phyloP scores from a whole-genome alignment of 2,113 vertebrate genomes.

The Phainopepla nitens region DNA sequence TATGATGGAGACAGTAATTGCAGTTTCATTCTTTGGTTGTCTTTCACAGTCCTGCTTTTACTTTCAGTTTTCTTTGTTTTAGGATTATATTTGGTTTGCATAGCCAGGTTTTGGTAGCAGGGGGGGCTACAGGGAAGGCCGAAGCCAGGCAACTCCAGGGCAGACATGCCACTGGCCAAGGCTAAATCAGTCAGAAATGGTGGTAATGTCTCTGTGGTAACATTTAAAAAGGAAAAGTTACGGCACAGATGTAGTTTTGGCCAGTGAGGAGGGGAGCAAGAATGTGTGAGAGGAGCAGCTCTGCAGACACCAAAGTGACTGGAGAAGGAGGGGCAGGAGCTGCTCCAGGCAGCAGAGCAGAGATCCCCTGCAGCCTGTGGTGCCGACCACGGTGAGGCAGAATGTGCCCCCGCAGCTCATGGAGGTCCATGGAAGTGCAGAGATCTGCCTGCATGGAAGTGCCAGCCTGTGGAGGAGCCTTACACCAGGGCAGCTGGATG shows the following conservation, averaged over 20 bases:
- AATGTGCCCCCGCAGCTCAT: accelerated
- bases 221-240: not conserved
- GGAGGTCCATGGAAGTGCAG: not conserved
- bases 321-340: not conserved
- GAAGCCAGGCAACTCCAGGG: not conserved
- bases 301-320: not conserved
- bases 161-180: accelerated
- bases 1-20: not conserved
- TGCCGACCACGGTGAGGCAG: not conserved
- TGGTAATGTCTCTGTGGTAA: not conserved
- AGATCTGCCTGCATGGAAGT: not conserved
- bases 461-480: not conserved
- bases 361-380: not conserved
- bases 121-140: not conserved
- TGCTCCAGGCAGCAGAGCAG: not conserved
- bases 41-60: not conserved
- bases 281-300: not conserved
- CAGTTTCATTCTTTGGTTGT: not conserved
- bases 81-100: not conserved
- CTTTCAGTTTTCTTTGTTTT: not conserved
- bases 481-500: not conserved
- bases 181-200: not conserved
- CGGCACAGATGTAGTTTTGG: not conserved
- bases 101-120: not conserved
- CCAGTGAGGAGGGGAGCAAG: not conserved